Evolutionary conservation across 2,888 invertebrate genomes (phyloP).

Genomic region (Notodonta ziczac): DNA sequence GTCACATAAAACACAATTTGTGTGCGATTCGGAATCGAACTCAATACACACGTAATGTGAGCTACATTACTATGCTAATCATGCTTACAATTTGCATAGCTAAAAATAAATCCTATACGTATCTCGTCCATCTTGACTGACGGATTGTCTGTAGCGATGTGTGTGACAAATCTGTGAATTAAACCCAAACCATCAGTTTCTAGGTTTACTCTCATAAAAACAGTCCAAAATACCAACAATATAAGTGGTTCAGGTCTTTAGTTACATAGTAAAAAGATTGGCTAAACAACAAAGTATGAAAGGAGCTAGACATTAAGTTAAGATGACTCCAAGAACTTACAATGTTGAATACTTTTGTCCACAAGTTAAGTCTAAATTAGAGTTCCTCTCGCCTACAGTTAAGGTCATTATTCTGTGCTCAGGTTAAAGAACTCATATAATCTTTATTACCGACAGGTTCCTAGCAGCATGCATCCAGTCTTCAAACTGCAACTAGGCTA

Average conservation of each 20-base stretch:
- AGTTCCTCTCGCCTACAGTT: too few relatives aligned
- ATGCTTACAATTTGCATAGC: conserved; percentile 18
- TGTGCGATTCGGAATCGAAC: background rate
- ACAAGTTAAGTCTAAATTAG: too few relatives aligned
- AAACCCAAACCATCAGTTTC: too few relatives aligned
- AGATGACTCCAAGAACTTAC: too few relatives aligned
- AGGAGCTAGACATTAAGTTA: too few relatives aligned
- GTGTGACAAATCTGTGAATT: background rate
- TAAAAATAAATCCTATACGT: conserved; percentile 13
- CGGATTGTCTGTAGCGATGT: conserved; percentile 10
- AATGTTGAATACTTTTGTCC: too few relatives aligned
- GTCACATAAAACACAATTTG: background rate
- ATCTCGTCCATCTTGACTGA: background rate
- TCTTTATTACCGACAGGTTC: conserved; percentile 4
- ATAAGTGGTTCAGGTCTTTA: too few relatives aligned
- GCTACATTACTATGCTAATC: conserved; percentile 14
- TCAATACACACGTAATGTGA: background rate
- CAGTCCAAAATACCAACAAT: too few relatives aligned
- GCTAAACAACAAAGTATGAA: too few relatives aligned
- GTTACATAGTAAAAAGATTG: too few relatives aligned
- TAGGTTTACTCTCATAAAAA: too few relatives aligned
- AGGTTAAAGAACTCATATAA: background rate
- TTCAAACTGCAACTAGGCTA: background rate
- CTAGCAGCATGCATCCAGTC: background rate
- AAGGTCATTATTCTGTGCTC: background rate